A percentile compares a stretch with the other conserved stretches of the same genome.
Evolutionary conservation across 2,797 vertebrate species (phyloP).

Genomic region (Chelon auratus): DNA sequence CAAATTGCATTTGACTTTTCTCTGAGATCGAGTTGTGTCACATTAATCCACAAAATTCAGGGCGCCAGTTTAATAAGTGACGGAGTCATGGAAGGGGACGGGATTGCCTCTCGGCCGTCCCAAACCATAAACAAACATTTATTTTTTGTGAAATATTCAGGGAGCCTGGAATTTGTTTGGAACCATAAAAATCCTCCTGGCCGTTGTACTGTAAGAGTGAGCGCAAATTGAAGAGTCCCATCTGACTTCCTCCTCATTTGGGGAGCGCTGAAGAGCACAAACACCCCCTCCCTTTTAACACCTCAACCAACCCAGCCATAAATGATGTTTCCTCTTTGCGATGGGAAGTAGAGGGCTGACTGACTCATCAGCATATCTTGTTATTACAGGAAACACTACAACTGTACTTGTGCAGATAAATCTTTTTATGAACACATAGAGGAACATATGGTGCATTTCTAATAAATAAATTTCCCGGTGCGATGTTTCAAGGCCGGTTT

Average conservation of each 20-base stretch:
- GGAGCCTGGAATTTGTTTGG: constrained; percentile 3
- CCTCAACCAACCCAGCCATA: constrained; percentile 68
- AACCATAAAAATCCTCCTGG: constrained; percentile 17
- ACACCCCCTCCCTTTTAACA: constrained; percentile 67
- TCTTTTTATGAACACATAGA: constrained; percentile 23
- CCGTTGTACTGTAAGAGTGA: constrained; percentile 4
- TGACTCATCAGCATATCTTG: constrained; percentile 71
- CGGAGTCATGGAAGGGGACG: not conserved
- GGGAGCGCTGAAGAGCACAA: constrained; percentile 40
- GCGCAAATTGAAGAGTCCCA: constrained; percentile 8
- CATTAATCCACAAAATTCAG: constrained; percentile 13
- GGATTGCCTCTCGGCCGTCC: not conserved
- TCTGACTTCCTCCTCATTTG: constrained; percentile 33
- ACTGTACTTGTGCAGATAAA: constrained; percentile 34
- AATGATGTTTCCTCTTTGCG: constrained; percentile 82
- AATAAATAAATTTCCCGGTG: not conserved
- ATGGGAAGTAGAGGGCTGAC: constrained; percentile 83
- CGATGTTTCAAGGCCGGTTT: not conserved
- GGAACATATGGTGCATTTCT: constrained; percentile 8
- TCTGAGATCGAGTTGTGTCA: not conserved
- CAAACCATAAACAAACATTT: constrained; percentile 14
- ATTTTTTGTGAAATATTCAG: constrained; percentile 11
- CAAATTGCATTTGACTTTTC: not conserved
- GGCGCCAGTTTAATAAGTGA: constrained; percentile 2
- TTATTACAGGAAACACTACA: constrained; percentile 70